Conservation (phyloP, 2,888 invertebrate genomes). For the Adineta ricciae region DNA sequence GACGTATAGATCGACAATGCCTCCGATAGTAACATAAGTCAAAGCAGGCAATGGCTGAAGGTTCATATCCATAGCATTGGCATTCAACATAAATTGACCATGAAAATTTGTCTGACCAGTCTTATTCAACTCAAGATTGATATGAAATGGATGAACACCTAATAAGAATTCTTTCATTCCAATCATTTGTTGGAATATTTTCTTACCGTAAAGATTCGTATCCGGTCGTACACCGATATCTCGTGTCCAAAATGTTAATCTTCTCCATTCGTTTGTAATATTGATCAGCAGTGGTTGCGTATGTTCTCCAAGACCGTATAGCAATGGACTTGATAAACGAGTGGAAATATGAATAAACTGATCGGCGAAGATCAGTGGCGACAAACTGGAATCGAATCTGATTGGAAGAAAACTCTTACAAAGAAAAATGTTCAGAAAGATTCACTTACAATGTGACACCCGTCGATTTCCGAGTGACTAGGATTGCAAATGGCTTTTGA, state of each 20-base stretch:
- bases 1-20: conserved; percentile 40
- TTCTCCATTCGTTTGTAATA: not conserved
- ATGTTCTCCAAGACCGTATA: conserved; percentile 70
- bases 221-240: not conserved
- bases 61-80: conserved; percentile 60
- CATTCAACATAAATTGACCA: conserved; percentile 36
- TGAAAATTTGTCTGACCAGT: not conserved
- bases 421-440: not conserved
- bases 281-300: conserved; percentile 53
- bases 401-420: not conserved
- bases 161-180: no score
- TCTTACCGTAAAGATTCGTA: conserved; percentile 17
- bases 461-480: conserved; percentile 26
- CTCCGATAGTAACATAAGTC: conserved; percentile 39
- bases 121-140: not conserved
- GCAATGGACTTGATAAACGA: conserved; percentile 56
- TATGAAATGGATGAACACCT: conserved; percentile 22
- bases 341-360: conserved; percentile 65
- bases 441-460: conserved; percentile 10
- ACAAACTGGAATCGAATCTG: conserved; percentile 59
- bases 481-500: conserved; percentile 24
- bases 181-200: no score
- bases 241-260: conserved; percentile 21
- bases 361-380: conserved; percentile 64
- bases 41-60: conserved; percentile 54